Base-by-base conservation (phyloP, 2,888 invertebrate genomes). In the Caenorhabditis parvicauda region DNA sequence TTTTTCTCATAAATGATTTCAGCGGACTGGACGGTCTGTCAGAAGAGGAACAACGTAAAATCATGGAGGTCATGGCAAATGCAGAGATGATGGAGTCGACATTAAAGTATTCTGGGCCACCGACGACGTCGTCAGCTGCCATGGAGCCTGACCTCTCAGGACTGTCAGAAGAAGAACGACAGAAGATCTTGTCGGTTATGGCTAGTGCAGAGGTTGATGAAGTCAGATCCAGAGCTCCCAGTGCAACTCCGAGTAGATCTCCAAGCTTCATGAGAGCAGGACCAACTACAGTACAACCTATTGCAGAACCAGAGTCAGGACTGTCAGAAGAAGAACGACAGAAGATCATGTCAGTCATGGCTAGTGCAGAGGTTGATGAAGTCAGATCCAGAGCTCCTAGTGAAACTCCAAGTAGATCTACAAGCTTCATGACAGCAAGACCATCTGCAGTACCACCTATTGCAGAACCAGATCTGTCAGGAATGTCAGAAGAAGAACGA, bases 101-200 rank as follows among this genome's bases (percentile, higher is more conserved):
- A 27, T 41, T 57, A 41, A 57, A 57, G 35, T 51, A 57, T 51
- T 46, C 39, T 17, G 38, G 41, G 22, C 56, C 45, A 32, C 42
- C 51, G 39, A 53, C 48, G 44, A 57, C 41, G 29, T 41, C 41
- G 32, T 43, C 52, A 53, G 48, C 58, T 24, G 53, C 48, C 50
- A 56, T 75, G 35, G 76, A 76, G 37, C 72, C 78, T n/a, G 79
- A 75, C 9, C 56, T 80, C 52, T 78, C 79, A 46, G 70, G 44
- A 74, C 81, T 87, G 67, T 86, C 86, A 53, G 85, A 85, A 48
- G 87, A 87, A 67, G 87, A 87, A 76, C 82, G 86, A 51, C 84
- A 85, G 59, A 84, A 86, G 79, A 87, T 87, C 53, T 84, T 85
- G 67, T 84, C 85, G 59, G 87, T 87, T n/a, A 87, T 87, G 85